Conservation (phyloP, 2,797 vertebrate species). For the Anolis apletophallus region DNA sequence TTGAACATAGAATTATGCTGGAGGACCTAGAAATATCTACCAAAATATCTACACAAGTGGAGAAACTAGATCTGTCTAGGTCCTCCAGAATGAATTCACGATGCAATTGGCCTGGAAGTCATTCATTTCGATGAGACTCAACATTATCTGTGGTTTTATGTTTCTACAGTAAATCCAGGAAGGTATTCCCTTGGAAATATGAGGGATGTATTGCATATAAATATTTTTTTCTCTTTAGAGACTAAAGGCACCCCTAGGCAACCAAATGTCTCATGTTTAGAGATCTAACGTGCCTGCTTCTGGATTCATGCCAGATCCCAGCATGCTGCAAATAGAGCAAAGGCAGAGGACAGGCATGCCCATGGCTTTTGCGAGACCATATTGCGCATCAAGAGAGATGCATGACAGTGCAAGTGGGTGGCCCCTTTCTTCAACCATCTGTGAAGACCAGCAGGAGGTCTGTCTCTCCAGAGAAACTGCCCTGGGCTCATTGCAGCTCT, state of each 20-base stretch:
- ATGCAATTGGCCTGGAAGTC: no score
- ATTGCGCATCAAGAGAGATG: background rate
- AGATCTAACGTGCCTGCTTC: conserved; percentile 4
- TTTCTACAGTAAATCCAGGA: no score
- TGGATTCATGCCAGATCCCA: conserved; percentile 21
- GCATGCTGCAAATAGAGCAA: conserved; percentile 53
- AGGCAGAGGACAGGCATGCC: conserved; percentile 30
- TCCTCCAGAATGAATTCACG: no score
- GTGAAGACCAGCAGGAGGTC: background rate
- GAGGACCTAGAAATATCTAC: no score
- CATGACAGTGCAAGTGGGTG: background rate
- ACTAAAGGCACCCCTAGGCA: background rate
- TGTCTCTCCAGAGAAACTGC: accelerated
- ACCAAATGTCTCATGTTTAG: conserved; percentile 12
- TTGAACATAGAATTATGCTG: no score
- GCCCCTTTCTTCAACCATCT: background rate
- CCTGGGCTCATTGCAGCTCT: conserved; percentile 28
- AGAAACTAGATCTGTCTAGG: no score
- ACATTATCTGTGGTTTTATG: no score
- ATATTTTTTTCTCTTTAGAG: no score
- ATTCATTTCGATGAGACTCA: no score
- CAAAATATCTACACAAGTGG: no score
- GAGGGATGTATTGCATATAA: no score
- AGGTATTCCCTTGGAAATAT: no score
- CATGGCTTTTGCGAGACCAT: conserved; percentile 26